These are phyloP conservation scores for Smithornis capensis DNA, from an alignment of 2,113 vertebrate genomes.

Conservation along the genomic window DNA sequence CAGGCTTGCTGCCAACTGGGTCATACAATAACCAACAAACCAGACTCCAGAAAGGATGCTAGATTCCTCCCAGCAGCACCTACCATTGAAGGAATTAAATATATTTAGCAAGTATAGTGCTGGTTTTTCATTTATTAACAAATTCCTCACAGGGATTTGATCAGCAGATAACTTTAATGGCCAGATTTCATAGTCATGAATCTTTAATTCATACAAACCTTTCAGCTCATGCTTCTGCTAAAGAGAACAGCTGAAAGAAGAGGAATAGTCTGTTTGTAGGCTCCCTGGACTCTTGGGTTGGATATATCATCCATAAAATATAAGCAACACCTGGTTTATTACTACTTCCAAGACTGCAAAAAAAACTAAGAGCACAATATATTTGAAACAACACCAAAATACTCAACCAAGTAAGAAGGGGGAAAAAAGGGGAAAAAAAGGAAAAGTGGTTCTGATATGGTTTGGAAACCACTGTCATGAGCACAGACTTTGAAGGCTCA, in stretches of 20 bases:
- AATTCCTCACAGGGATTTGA: not conserved
- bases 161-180: not conserved
- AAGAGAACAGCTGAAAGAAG: not conserved
- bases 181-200: not conserved
- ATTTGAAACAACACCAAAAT: not conserved
- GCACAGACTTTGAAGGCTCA: not conserved
- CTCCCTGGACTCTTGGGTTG: not conserved
- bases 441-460: not conserved
- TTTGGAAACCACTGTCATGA: not conserved
- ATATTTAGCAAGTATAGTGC: not conserved
- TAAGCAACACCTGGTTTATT: not conserved
- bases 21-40: constrained; percentile 2
- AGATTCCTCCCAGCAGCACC: not conserved
- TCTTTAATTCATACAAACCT: not conserved
- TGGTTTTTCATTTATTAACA: not conserved
- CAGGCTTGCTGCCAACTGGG: constrained; percentile 17
- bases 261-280: not conserved
- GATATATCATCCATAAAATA: not conserved
- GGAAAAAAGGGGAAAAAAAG: not conserved
- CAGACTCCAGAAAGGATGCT: not conserved
- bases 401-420: not conserved
- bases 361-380: not conserved
- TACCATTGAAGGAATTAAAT: not conserved
- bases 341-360: not conserved
- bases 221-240: not conserved